A percentile compares a stretch with the other conserved stretches of the same genome.
These are phyloP conservation scores for Coenonympha glycerion DNA, from an alignment of 2,888 invertebrate genomes.

Conservation along the genomic window DNA sequence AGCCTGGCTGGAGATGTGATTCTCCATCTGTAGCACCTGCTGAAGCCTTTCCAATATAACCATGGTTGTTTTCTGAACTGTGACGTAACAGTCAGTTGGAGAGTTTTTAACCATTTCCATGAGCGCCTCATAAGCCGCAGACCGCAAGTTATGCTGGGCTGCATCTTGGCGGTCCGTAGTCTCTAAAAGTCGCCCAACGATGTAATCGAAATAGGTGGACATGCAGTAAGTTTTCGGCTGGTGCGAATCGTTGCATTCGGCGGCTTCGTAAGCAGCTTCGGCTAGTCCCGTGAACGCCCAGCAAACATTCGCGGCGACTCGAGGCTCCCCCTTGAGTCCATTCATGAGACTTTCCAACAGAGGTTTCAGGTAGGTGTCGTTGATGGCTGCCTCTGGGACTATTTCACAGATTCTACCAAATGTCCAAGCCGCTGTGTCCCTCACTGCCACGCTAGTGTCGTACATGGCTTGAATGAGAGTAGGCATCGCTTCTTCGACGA, in stretches of 20 bases:
- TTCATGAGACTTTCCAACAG: slow-evolving; percentile 87
- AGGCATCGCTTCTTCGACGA: slow-evolving; percentile 98
- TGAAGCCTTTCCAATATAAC: slow-evolving; percentile 95
- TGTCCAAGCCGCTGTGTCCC: slow-evolving; percentile 99
- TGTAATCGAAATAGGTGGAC: slow-evolving; percentile 94
- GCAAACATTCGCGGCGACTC: slow-evolving; percentile 98
- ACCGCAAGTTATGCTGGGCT: slow-evolving; percentile 92
- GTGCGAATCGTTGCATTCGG: slow-evolving; percentile 79
- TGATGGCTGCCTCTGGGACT: slow-evolving; percentile 95
- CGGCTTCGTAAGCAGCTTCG: slow-evolving; percentile 96
- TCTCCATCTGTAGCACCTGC: slow-evolving; percentile 96
- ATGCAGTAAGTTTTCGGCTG: slow-evolving; percentile 94
- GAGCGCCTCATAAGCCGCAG: slow-evolving; percentile 98
- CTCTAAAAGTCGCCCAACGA: slow-evolving; percentile 91
- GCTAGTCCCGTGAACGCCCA: slow-evolving; percentile 99
- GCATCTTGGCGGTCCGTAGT: slow-evolving; percentile 97
- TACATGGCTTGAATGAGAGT: slow-evolving; percentile 96
- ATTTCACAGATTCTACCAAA: slow-evolving; percentile 98
- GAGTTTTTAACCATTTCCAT: slow-evolving; percentile 99
- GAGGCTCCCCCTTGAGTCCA: slow-evolving; percentile 93
- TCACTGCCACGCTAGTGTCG: slow-evolving; percentile 93
- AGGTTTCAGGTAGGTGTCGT: slow-evolving; percentile 87
- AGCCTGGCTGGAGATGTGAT: slow-evolving; percentile 86
- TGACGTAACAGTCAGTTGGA: slow-evolving; percentile 96
- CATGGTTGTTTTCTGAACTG: slow-evolving; percentile 97